These are phyloP conservation scores for Theretra japonica DNA, from an alignment of 2,888 invertebrate genomes.

Conservation along the genomic window DNA sequence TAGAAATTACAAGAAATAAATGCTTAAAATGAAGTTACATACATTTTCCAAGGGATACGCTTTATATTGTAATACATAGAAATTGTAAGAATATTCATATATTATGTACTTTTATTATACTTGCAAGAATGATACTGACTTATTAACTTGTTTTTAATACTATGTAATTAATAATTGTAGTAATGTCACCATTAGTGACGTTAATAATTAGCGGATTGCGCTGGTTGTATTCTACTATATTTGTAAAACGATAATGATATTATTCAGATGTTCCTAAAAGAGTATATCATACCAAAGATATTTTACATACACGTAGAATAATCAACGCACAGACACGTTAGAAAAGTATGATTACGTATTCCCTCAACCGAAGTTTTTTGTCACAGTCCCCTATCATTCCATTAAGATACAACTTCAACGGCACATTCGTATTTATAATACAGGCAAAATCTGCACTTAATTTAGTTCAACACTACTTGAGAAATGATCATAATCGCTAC, in stretches of 20 bases:
- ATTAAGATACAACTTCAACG: no score
- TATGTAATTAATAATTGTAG: slow-evolving; percentile 4
- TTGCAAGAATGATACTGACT: neutral
- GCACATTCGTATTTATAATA: no score
- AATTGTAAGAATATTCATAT: slow-evolving; percentile 11
- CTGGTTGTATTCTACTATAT: neutral
- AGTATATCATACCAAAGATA: no score
- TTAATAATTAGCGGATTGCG: neutral
- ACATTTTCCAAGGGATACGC: slow-evolving; percentile 5
- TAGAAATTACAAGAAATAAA: neutral
- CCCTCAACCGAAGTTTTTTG: no score
- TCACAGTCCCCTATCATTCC: no score
- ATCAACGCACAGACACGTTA: no score
- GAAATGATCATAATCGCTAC: no score
- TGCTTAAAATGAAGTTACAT: neutral
- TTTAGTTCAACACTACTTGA: no score
- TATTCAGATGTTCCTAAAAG: neutral
- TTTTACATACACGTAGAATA: no score
- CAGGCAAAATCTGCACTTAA: neutral
- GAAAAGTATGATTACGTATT: no score
- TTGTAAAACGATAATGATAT: neutral
- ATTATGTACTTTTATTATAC: neutral
- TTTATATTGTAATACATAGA: slow-evolving; percentile 2
- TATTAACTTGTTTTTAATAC: neutral
- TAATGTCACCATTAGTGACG: neutral